phyloP scores from a whole-genome alignment of 1,140 invertebrate species.

The Eciton burchellii region DNA sequence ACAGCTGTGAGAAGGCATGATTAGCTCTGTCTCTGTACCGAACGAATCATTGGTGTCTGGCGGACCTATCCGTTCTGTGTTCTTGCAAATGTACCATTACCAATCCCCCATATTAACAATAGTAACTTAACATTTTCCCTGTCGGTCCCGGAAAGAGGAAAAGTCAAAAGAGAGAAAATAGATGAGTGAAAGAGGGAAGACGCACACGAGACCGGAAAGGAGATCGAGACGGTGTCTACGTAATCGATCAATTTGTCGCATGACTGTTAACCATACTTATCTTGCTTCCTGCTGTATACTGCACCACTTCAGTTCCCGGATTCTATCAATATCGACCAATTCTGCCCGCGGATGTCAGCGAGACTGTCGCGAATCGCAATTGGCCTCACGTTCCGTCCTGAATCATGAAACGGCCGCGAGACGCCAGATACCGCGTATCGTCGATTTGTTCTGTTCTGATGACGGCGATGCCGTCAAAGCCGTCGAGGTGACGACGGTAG shows the following conservation, averaged over 20 bases:
- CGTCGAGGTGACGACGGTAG: neutral
- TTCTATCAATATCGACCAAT: conserved; percentile 74
- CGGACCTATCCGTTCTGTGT: conserved; percentile 42
- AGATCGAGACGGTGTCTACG: conserved; percentile 22
- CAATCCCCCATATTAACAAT: neutral
- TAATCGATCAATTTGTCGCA: conserved; percentile 60
- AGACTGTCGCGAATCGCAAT: conserved; percentile 49
- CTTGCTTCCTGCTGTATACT: conserved; percentile 62
- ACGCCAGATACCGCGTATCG: neutral
- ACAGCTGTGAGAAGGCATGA: conserved; percentile 46
- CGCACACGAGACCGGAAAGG: neutral
- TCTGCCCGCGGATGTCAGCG: conserved; percentile 27
- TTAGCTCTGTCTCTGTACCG: conserved; percentile 13
- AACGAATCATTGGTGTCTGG: conserved; percentile 32
- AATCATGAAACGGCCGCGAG: conserved; percentile 24
- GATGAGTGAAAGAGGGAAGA: neutral
- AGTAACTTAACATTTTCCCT: conserved; percentile 29
- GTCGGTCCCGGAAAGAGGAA: neutral
- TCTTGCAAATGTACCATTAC: conserved; percentile 25
- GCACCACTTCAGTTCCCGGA: conserved; percentile 67
- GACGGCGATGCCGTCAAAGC: neutral
- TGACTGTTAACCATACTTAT: conserved; percentile 62
- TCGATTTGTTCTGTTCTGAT: conserved; percentile 6
- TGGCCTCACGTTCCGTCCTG: conserved; percentile 40
- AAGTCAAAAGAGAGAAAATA: neutral